phyloP scores from a whole-genome alignment of 2,113 vertebrate species.

The Coracopsis vasa region DNA sequence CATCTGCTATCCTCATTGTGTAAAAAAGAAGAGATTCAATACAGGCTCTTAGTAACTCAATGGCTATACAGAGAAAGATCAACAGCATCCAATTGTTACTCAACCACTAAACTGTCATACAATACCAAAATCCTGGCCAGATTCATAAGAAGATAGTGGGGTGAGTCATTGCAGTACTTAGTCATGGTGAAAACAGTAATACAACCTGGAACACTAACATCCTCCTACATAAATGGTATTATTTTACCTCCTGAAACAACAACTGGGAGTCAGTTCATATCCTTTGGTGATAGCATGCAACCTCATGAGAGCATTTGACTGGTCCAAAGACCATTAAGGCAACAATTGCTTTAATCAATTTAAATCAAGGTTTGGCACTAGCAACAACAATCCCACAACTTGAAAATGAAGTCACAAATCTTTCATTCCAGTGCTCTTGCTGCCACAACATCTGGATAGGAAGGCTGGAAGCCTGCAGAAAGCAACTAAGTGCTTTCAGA shows the following conservation, averaged over 20 bases:
- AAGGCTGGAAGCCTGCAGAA: background rate
- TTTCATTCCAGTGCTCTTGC: background rate
- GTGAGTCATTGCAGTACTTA: background rate
- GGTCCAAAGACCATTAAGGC: background rate
- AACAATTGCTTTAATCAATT: background rate
- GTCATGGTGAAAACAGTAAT: background rate
- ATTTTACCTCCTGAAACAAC: too few species aligned
- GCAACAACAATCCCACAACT: background rate
- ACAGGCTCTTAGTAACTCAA: background rate
- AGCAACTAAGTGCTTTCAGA: background rate
- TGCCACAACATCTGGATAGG: background rate
- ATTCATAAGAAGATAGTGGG: background rate
- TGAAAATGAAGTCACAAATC: background rate
- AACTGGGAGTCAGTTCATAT: background rate
- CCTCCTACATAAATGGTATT: background rate
- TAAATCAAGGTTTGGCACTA: background rate
- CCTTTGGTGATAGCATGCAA: background rate
- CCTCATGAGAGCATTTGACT: background rate
- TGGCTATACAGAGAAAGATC: background rate
- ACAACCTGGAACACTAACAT: background rate
- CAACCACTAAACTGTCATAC: background rate
- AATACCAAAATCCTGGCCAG: background rate
- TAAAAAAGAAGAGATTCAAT: background rate
- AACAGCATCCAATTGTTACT: background rate
- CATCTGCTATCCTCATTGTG: background rate